Evolutionary conservation across 2,113 vertebrate genomes (phyloP).

Genomic region (Echinops telfairi): DNA sequence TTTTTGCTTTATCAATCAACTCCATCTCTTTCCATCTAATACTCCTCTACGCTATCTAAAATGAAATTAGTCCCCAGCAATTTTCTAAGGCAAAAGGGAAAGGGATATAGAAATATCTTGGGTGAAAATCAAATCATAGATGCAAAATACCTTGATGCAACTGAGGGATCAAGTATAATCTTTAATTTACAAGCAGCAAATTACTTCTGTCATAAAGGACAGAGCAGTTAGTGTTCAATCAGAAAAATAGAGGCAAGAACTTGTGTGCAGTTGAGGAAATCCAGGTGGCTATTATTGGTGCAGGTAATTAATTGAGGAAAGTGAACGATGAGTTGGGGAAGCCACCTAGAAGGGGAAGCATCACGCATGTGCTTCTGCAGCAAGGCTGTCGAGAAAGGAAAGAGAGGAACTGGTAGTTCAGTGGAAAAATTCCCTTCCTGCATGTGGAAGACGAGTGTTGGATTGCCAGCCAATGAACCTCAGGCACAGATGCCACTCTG

Average conservation of each 20-base stretch:
- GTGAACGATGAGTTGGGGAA: not conserved
- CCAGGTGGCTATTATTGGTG: not conserved
- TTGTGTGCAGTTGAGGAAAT: slow-evolving; percentile 29
- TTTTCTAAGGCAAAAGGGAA: slow-evolving; percentile 51
- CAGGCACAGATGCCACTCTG: not conserved
- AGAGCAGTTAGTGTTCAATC: not conserved
- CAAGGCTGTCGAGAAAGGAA: not conserved
- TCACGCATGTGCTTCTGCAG: too few relatives aligned
- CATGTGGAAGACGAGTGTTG: not conserved
- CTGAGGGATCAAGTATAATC: not conserved
- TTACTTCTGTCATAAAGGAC: slow-evolving; percentile 9
- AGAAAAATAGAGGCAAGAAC: not conserved
- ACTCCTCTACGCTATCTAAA: slow-evolving; percentile 10
- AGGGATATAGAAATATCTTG: slow-evolving; percentile 15
- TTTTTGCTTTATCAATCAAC: slow-evolving; percentile 65
- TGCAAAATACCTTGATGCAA: not conserved
- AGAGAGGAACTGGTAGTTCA: not conserved
- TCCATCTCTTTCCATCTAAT: slow-evolving; percentile 39
- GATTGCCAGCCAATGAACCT: not conserved
- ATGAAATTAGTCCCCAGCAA: slow-evolving; percentile 39
- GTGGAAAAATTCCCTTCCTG: not conserved
- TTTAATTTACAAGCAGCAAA: slow-evolving; percentile 13
- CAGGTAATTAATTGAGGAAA: not conserved
- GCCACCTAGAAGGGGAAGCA: not conserved
- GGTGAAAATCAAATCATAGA: slow-evolving; percentile 48